Evolutionary conservation across 1,140 invertebrate species (phyloP).

Genomic region (Odontomachus brunneus): DNA sequence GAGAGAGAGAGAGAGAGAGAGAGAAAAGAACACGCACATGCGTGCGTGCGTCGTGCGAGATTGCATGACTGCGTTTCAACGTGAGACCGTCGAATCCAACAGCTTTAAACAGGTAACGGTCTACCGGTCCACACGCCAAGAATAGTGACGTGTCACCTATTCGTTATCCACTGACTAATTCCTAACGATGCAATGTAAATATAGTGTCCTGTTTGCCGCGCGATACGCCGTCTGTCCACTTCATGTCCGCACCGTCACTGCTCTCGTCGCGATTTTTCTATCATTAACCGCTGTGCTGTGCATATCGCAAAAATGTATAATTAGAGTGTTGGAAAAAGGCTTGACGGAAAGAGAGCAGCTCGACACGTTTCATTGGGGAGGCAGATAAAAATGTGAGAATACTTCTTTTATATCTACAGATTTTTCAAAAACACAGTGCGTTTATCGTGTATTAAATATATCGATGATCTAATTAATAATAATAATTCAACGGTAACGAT

Average conservation of each 20-base stretch:
- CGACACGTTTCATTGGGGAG: neutral
- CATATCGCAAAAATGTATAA: neutral
- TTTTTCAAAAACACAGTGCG: neutral
- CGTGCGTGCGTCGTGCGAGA: conserved; percentile 34
- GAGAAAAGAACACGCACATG: conserved; percentile 1
- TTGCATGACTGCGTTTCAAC: conserved; percentile 30
- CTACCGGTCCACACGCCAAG: conserved; percentile 44
- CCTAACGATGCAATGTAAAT: conserved; percentile 18
- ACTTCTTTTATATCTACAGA: neutral
- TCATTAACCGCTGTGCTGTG: neutral
- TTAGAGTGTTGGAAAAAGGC: neutral
- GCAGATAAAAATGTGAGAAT: neutral
- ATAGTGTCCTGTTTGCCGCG: conserved; percentile 19
- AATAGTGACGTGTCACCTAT: conserved; percentile 71
- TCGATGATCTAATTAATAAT: too few relatives aligned
- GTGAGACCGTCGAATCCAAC: conserved; percentile 52
- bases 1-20: conserved; percentile 6
- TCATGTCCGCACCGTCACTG: neutral
- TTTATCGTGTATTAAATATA: neutral
- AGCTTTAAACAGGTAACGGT: conserved; percentile 61
- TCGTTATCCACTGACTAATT: conserved; percentile 56
- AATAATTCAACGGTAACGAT: too few relatives aligned
- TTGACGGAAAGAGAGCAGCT: too few relatives aligned
- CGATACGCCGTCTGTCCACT: neutral
- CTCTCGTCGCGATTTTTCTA: neutral